Conservation (phyloP, 1,140 invertebrate genomes). For the Apis florea region DNA sequence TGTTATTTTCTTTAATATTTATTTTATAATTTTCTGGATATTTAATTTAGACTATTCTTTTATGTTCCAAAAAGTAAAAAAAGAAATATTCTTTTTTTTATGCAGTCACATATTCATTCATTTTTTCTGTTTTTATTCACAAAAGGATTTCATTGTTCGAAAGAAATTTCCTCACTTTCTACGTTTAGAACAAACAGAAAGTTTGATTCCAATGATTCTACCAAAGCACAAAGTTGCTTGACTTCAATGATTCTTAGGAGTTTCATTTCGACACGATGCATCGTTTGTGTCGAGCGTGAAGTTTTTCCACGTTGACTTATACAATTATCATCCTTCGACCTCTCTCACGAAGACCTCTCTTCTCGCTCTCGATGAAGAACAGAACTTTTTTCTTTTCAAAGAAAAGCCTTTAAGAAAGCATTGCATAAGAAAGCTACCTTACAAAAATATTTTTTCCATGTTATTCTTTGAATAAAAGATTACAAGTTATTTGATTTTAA, state of each 20-base stretch:
- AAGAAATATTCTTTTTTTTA: background rate
- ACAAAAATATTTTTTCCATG: background rate
- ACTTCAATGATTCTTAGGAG: background rate
- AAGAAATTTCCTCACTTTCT: background rate
- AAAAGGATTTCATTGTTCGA: background rate
- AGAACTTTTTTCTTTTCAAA: background rate
- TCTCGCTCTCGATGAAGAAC: background rate
- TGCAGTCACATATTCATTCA: background rate
- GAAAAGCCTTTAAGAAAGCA: background rate
- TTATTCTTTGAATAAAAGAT: background rate
- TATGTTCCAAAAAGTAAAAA: background rate
- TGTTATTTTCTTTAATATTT: background rate
- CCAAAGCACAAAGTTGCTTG: background rate
- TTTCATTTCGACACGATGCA: background rate
- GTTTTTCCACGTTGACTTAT: background rate
- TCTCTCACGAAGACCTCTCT: background rate
- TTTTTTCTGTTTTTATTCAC: background rate
- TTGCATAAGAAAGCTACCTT: slow-evolving; percentile 1
- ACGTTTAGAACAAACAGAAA: background rate
- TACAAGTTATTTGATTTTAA: too few species aligned
- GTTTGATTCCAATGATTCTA: background rate
- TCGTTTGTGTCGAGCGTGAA: background rate
- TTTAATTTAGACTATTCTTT: background rate
- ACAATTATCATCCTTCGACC: background rate
- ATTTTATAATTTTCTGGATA: too few species aligned